Percentiles rank a stretch among this genome's conserved stretches.
Evolutionary conservation across 2,888 invertebrate genomes (phyloP).

Genomic region (Agriopis marginaria): DNA sequence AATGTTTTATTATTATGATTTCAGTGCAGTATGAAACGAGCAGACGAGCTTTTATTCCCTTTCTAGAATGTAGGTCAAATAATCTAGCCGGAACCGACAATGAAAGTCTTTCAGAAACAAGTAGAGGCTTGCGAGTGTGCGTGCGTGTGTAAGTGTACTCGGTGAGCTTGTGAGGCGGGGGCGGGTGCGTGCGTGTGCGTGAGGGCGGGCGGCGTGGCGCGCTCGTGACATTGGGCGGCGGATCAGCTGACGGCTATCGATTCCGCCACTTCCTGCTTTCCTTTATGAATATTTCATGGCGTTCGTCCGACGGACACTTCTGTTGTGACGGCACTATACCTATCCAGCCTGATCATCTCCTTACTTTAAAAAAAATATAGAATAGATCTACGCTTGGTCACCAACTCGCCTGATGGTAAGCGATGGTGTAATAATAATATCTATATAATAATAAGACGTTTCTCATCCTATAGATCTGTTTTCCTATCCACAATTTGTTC

Average conservation of each 20-base stretch:
- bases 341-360: neutral
- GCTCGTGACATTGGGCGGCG: slow-evolving; percentile 83
- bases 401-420: too few species aligned
- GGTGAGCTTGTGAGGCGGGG: slow-evolving; percentile 6
- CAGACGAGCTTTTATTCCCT: slow-evolving; percentile 10
- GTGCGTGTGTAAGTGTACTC: slow-evolving; percentile 42
- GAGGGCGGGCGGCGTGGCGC: slow-evolving; percentile 53
- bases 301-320: slow-evolving; percentile 48
- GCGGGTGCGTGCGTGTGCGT: slow-evolving; percentile 42
- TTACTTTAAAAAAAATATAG: too few species aligned
- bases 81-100: slow-evolving; percentile 34
- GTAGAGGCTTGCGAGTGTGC: slow-evolving; percentile 37
- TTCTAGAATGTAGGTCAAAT: slow-evolving; percentile 39
- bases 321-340: slow-evolving; percentile 60
- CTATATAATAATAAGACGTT: too few species aligned
- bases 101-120: slow-evolving; percentile 31
- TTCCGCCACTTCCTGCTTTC: slow-evolving; percentile 76
- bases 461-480: too few species aligned
- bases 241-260: slow-evolving; percentile 83
- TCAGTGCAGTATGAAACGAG: neutral
- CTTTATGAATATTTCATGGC: slow-evolving; percentile 80
- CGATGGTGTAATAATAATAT: too few species aligned
- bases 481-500: too few species aligned
- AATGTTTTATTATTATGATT: slow-evolving; percentile 7
- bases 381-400: too few species aligned